Evolutionary conservation across 2,113 vertebrate species (phyloP), one percentile per base, ranked within the genome.

Genomic region (Mionectes macconnelli): DNA sequence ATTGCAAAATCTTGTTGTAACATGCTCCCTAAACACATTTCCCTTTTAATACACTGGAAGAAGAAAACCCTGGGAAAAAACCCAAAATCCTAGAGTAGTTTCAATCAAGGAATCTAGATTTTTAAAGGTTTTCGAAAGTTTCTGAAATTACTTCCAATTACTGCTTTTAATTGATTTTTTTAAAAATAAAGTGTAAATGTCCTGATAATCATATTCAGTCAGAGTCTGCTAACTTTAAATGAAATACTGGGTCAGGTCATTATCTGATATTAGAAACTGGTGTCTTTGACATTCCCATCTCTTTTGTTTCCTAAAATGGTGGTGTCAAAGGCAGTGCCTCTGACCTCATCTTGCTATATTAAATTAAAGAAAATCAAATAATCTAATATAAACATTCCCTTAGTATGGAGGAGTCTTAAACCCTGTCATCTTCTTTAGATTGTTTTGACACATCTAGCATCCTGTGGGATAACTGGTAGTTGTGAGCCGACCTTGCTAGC

Each of bases 1-100:
- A 95, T 92, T 95, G 89, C 87, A 96, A 75, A 93, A 75, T 95
- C 94, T 87, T 95, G 82, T 93, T 95, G 84, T 75, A 95, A 76
- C 95, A 68, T 82, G 89, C 80, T 96, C 74, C 60, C 84, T 87
- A 92, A 94, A 91, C 80, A 96, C 66, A 56, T 74, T 79, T 91
- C 66, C 49, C 28, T 87, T 90, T 91, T 91, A 92, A 77, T 89
- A 60, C 39, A 33, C 30, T 78, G n/a, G 25, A 82, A 94, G 62
- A 92, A 94, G 44, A 19, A 53, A 82, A 59, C 9, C n/a, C 80
- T 37, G 60, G 49, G 8, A n/a, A 45, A 39, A 85, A 8, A 37
- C n/a, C n/a, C n/a, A 44, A 85, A 82, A 45, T 11, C 13, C 23
- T 31, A 13, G 18, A 67, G 52, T 73, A 59, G 45, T 90, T 88